These are phyloP conservation scores for Garra rufa DNA, from an alignment of 2,113 vertebrate genomes.

Conservation along the genomic window DNA sequence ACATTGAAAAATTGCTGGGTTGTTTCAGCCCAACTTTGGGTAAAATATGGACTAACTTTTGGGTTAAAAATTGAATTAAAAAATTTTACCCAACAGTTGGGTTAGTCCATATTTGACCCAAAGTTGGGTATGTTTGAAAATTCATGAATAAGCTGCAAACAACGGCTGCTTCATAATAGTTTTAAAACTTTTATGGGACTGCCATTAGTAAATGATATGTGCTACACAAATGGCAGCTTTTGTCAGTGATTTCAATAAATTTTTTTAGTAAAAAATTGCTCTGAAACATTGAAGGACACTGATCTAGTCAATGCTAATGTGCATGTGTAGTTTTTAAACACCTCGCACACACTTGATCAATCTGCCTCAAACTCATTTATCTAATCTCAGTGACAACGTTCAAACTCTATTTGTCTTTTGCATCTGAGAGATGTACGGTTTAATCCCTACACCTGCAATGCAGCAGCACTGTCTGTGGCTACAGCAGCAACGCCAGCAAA, in stretches of 20 bases:
- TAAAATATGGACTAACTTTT: too few relatives aligned
- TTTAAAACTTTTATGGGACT: background rate
- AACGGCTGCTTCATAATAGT: background rate
- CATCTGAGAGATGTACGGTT: background rate
- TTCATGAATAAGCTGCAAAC: too few relatives aligned
- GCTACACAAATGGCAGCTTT: background rate
- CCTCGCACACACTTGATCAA: background rate
- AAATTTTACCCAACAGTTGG: too few relatives aligned
- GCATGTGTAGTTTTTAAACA: background rate
- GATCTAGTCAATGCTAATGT: background rate
- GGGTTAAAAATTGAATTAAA: too few relatives aligned
- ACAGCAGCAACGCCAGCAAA: background rate
- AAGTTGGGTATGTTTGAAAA: too few relatives aligned
- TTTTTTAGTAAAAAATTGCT: background rate
- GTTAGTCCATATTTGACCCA: too few relatives aligned
- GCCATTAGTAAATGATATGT: background rate
- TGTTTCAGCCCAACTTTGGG: too few relatives aligned
- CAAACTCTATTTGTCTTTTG: slow-evolving; percentile 24
- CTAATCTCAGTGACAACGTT: background rate
- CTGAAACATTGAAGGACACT: background rate
- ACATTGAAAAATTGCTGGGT: too few relatives aligned
- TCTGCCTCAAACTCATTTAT: background rate
- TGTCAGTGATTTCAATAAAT: background rate
- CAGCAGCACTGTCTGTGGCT: slow-evolving; percentile 61
- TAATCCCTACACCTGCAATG: slow-evolving; percentile 73